These are phyloP conservation scores for Cacatua alba DNA, from an alignment of 2,113 vertebrate genomes.

Conservation along the genomic window DNA sequence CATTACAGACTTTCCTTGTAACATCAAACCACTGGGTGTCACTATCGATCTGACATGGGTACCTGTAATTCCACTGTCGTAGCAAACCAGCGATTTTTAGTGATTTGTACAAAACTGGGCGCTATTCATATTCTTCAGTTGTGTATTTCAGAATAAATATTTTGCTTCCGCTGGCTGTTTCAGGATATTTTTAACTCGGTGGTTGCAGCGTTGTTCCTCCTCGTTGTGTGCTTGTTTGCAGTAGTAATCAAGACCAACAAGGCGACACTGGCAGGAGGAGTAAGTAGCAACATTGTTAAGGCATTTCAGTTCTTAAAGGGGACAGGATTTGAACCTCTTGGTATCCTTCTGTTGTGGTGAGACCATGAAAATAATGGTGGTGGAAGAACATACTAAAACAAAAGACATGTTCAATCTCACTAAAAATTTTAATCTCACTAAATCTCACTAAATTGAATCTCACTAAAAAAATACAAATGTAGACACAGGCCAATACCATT, in stretches of 20 bases:
- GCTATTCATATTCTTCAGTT: background rate
- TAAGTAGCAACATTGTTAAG: conserved; percentile 70
- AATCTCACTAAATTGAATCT: background rate
- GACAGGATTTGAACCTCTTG: background rate
- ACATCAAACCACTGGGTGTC: background rate
- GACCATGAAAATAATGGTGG: background rate
- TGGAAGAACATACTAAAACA: background rate
- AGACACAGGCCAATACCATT: no score
- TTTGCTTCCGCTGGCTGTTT: conserved; percentile 28
- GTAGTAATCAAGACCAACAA: conserved; percentile 61
- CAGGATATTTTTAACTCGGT: conserved; percentile 87
- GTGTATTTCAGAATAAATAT: background rate
- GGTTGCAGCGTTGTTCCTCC: conserved; percentile 76
- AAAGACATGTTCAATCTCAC: background rate
- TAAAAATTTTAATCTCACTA: background rate
- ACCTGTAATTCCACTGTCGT: background rate
- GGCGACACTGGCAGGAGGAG: conserved; percentile 80
- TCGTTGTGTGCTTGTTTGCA: conserved; percentile 76
- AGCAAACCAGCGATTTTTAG: background rate
- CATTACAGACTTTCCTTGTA: rapidly evolving
- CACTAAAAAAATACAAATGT: background rate
- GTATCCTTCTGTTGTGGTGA: background rate
- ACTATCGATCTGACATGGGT: background rate
- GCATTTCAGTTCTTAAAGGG: background rate
- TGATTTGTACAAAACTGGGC: rapidly evolving